Evolutionary conservation across 1,140 invertebrate genomes (phyloP).

Genomic region (Cotesia typhae): DNA sequence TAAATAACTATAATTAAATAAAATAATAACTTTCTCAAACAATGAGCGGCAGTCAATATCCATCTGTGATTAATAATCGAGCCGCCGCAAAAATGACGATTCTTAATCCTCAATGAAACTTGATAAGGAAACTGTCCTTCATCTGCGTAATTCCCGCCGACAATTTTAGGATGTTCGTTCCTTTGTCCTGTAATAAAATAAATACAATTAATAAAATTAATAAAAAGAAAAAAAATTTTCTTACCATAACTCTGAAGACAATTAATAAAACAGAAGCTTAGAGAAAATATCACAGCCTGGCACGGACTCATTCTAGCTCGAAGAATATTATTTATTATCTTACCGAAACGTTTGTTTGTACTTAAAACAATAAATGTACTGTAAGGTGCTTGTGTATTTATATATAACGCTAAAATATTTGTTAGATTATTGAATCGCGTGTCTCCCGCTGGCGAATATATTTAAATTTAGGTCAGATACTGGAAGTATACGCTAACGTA

Average conservation of each 20-base stretch:
- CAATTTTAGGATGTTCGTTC: constrained; percentile 28
- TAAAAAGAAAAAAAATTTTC: background rate
- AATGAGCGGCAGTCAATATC: constrained; percentile 61
- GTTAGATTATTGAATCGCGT: constrained; percentile 1
- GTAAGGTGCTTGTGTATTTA: background rate
- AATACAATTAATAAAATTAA: too few relatives aligned
- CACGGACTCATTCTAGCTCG: background rate
- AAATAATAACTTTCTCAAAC: constrained; percentile 44
- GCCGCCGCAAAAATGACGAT: constrained; percentile 53
- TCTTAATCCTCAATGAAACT: constrained; percentile 41
- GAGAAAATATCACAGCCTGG: background rate
- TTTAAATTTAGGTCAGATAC: constrained; percentile 38
- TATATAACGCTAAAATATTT: constrained; percentile 2
- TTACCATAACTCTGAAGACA: background rate
- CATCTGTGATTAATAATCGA: constrained; percentile 56
- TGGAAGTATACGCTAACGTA: constrained; percentile 7
- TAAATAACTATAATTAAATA: too few relatives aligned
- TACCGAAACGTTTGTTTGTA: background rate
- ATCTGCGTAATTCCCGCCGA: constrained; percentile 35
- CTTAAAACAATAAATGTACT: background rate
- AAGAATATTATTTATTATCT: too few relatives aligned
- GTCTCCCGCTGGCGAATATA: constrained; percentile 21
- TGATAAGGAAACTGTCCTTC: constrained; percentile 54
- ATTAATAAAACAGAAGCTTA: background rate
- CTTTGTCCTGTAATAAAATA: background rate